phyloP scores from a whole-genome alignment of 2,888 invertebrate genomes.

The Cheilosia variabilis region DNA sequence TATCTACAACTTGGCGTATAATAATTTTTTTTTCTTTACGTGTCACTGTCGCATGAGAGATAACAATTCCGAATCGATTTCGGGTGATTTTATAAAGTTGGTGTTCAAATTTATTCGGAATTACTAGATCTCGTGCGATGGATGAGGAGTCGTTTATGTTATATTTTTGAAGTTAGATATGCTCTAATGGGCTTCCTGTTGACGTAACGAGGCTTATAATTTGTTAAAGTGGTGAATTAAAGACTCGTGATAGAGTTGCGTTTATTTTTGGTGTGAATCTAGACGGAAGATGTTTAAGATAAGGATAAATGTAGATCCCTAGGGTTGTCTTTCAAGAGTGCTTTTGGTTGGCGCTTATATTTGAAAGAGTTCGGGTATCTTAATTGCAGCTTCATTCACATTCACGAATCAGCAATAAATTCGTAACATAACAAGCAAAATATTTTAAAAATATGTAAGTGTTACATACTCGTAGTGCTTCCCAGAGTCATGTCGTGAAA shows the following conservation, averaged over 20 bases:
- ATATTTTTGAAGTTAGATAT: conserved; percentile 9
- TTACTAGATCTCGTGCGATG: conserved; percentile 25
- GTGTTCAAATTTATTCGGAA: conserved; percentile 26
- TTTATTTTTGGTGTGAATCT: neutral
- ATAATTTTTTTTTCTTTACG: conserved; percentile 19
- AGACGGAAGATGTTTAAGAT: neutral
- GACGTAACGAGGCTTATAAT: conserved; percentile 34
- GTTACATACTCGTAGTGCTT: neutral
- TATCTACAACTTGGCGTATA: conserved; percentile 11
- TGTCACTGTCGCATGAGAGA: conserved; percentile 52
- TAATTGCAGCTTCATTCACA: no score
- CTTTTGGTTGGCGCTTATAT: no score
- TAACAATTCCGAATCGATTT: conserved; percentile 61
- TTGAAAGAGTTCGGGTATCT: no score
- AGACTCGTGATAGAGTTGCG: conserved; percentile 7
- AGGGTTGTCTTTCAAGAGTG: no score
- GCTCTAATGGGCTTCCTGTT: conserved; percentile 19
- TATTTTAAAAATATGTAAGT: neutral
- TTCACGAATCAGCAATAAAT: neutral
- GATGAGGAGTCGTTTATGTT: conserved; percentile 25
- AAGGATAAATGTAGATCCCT: neutral
- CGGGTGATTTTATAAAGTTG: conserved; percentile 31
- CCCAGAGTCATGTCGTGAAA: neutral
- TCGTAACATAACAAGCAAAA: neutral
- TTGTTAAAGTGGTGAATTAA: conserved; percentile 18